phyloP scores from a whole-genome alignment of 2,113 vertebrate genomes.

The Scomber japonicus region DNA sequence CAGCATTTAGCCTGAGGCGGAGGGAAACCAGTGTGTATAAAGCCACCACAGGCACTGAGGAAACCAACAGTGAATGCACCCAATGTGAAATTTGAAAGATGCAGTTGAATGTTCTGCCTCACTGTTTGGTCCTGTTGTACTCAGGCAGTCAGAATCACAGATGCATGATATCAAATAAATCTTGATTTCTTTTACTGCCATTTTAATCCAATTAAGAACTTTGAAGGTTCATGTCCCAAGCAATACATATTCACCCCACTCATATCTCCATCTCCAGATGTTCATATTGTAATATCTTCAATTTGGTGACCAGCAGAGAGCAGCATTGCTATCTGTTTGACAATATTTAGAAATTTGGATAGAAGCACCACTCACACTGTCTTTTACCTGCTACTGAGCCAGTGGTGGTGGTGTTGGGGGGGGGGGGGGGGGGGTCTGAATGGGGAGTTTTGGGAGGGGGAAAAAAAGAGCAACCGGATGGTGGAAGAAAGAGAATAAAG shows the following conservation, averaged over 20 bases:
- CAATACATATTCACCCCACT: background rate
- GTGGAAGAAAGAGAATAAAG: conserved; percentile 40
- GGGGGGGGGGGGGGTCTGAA: conserved; percentile 7
- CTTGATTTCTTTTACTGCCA: background rate
- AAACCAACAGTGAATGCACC: conserved; percentile 1
- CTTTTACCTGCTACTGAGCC: conserved; percentile 32
- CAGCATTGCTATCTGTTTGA: conserved; percentile 77
- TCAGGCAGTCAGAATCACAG: too few species aligned
- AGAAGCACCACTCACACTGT: conserved; percentile 1
- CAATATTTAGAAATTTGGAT: background rate
- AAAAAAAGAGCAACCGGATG: conserved; percentile 29
- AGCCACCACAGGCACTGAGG: conserved; percentile 10
- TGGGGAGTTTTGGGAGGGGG: background rate
- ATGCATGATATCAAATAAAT: background rate
- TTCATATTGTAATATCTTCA: conserved; percentile 10
- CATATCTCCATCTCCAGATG: conserved; percentile 3
- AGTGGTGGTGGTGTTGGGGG: background rate
- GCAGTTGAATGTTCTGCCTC: too few species aligned
- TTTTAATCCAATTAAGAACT: background rate
- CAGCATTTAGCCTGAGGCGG: conserved; percentile 30
- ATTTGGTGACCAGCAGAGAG: conserved; percentile 71
- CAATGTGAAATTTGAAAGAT: conserved; percentile 18
- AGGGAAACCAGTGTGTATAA: conserved; percentile 13
- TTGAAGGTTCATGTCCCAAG: background rate
- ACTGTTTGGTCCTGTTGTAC: background rate